Evolutionary conservation across 1,140 invertebrate species (phyloP).

Genomic region (Drosophila novamexicana): DNA sequence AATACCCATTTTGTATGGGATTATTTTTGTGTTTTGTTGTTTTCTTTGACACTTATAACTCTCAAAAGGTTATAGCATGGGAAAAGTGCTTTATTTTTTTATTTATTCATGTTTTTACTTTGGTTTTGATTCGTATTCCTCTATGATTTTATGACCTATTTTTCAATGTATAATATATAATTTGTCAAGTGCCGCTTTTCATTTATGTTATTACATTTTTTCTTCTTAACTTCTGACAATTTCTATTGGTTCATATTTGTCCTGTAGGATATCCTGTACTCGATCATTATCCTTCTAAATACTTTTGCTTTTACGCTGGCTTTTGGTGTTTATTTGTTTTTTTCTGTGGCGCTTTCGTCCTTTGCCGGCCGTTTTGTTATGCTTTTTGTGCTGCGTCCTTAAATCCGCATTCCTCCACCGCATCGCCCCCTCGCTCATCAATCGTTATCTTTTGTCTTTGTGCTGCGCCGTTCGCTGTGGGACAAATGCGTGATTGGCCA

Average conservation of each 20-base stretch:
- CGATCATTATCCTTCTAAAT: not conserved
- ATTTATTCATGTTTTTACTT: no score
- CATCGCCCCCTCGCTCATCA: conserved; percentile 6
- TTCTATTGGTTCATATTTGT: not conserved
- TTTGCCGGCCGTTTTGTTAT: conserved; percentile 30
- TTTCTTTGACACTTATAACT: no score
- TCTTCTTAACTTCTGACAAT: not conserved
- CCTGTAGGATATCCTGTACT: not conserved
- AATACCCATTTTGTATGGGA: not conserved
- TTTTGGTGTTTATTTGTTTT: conserved; percentile 23
- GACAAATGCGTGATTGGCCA: conserved; percentile 75
- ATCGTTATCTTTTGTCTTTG: conserved; percentile 55
- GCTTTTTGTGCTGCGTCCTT: conserved; percentile 42
- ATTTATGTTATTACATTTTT: not conserved
- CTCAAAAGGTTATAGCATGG: no score
- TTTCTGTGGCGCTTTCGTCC: conserved; percentile 19
- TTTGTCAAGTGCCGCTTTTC: no score
- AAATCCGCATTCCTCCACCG: conserved; percentile 3
- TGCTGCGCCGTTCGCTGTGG: conserved; percentile 40
- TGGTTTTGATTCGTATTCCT: no score
- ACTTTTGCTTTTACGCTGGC: conserved; percentile 5
- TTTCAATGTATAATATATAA: no score
- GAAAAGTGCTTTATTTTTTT: no score
- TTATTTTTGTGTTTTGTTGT: not conserved
- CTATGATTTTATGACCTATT: no score